Percentiles rank a stretch among this genome's conserved stretches.
Conservation (phyloP, 2,888 invertebrate genomes). For the Lycia hirtaria region DNA sequence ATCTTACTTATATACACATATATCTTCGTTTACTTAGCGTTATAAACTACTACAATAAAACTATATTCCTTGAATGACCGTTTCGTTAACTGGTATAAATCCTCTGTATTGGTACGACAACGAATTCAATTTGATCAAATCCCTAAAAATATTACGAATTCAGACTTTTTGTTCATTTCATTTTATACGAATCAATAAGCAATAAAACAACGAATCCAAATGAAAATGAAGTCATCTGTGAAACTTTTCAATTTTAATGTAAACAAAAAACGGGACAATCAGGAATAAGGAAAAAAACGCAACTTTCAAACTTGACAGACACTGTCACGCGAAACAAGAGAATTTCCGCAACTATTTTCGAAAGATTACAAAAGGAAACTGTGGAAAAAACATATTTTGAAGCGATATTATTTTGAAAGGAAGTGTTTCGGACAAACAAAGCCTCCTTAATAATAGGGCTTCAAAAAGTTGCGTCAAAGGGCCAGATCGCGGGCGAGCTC, state of each 20-base stretch:
- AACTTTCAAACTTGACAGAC: constrained; percentile 26
- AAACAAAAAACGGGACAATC: constrained; percentile 24
- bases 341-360: constrained; percentile 59
- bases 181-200: background rate
- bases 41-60: too few species aligned
- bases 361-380: constrained; percentile 57
- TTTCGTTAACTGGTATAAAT: too few species aligned
- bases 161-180: background rate
- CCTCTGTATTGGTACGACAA: too few species aligned
- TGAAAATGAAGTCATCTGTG: constrained; percentile 25
- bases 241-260: constrained; percentile 26
- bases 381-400: constrained; percentile 61
- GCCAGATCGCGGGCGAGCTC: constrained; percentile 50
- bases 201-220: constrained; percentile 16
- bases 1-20: too few species aligned
- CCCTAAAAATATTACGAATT: background rate
- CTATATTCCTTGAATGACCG: too few species aligned
- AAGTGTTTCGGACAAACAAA: constrained; percentile 69
- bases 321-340: constrained; percentile 37
- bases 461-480: constrained; percentile 64
- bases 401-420: constrained; percentile 69
- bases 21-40: too few species aligned
- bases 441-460: constrained; percentile 64
- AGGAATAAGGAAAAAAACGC: constrained; percentile 30
- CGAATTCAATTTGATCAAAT: too few species aligned